Evolutionary conservation across 2,888 invertebrate species (phyloP).

Genomic region (Melanostoma mellinum): DNA sequence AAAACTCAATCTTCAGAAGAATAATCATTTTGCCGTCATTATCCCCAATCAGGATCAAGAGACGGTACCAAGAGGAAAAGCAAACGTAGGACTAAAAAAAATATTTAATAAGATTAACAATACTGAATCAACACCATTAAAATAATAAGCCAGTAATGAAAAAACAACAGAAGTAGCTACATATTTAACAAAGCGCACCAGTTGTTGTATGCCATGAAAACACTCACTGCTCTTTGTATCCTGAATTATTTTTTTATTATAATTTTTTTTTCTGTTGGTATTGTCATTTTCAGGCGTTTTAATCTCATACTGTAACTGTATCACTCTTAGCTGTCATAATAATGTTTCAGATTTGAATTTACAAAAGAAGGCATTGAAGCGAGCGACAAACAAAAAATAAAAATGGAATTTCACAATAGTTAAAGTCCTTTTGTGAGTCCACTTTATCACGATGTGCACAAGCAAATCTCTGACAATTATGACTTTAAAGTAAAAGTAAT

Average conservation of each 20-base stretch:
- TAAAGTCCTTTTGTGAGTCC: conserved; percentile 28
- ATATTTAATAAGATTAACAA: conserved; percentile 48
- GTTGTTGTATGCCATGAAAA: neutral
- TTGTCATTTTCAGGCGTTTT: conserved; percentile 13
- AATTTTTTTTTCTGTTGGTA: neutral
- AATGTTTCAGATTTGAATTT: conserved; percentile 48
- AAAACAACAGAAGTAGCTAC: conserved; percentile 29
- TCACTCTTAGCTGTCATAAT: conserved; percentile 33
- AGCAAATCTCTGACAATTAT: conserved; percentile 24
- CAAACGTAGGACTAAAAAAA: conserved; percentile 13
- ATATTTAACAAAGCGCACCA: conserved; percentile 14
- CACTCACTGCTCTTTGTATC: conserved; percentile 1
- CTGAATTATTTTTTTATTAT: neutral
- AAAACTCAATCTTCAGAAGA: neutral
- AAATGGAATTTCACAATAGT: neutral
- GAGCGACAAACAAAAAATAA: neutral
- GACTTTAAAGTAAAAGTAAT: conserved; percentile 37
- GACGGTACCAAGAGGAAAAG: neutral
- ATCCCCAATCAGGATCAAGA: conserved; percentile 3
- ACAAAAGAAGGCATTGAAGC: conserved; percentile 28
- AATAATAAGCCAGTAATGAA: conserved; percentile 42
- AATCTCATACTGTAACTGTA: conserved; percentile 32
- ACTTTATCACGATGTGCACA: conserved; percentile 28
- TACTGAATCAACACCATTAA: conserved; percentile 38
- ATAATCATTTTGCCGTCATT: neutral